Base-by-base conservation (phyloP, 2,113 vertebrate genomes). In the Ophthalmolycus amberensis region DNA sequence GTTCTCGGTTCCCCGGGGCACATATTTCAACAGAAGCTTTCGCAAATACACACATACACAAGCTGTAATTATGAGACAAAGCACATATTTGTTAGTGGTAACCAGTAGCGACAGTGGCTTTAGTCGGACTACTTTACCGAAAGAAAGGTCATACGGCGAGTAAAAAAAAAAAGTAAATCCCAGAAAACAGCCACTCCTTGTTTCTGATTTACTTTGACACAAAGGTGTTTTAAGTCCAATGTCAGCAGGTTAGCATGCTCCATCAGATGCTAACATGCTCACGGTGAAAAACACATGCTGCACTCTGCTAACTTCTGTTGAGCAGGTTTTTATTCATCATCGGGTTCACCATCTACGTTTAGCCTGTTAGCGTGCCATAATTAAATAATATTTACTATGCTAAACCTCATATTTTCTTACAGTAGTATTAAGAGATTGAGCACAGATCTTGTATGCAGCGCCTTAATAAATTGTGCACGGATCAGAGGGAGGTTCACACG, bases 21-120 rank as follows among this genome's bases (percentile, higher is more conserved):
- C n/a, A 91, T 76, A 77, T 77, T 89, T 89, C 29, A 62, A 67
- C 64, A 27, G 29, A 77, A 76, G 75, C 59, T 37, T 75, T 80
- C 59, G 72, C 25, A 75, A 68, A 74, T 58, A 79, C 66, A 83
- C 60, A 50, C 46, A 63, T 62, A 62, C 50, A 69, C 58, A 83
- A 67, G 69, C 73, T 84, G 67, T 81, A 88, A 88, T 84, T 91
- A 90, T 14, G 44, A 66, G 46, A 89, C 65, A 89, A 88, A 85
- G 65, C 37, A 68, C 74, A 85, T 77, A 64, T 88, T 85, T 85
- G 71, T 88, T 85, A 63, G 58, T 56, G 10, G 68, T 32, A 20
- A 34, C 60, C 48, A 7, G 25, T 40, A 75, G 44, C 52, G 50
- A 34, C 38, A 1, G 69, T 20, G 25, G 65, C 27, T 81, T 72